Evolutionary conservation across 2,888 invertebrate species (phyloP), one percentile per base, ranked within the genome.

Genomic region (Loripinus fragilis): DNA sequence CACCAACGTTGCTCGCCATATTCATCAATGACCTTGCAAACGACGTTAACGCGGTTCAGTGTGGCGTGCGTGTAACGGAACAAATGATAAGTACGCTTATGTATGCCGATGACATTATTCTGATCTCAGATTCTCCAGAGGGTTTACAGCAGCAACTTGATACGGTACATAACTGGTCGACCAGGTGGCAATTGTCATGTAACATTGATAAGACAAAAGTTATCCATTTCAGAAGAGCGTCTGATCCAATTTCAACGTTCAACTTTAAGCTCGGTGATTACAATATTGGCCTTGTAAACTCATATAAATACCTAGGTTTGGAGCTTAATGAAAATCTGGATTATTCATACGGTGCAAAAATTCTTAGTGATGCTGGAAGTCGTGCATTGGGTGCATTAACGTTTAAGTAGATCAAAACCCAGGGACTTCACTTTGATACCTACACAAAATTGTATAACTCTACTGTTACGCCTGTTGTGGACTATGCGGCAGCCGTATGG

Each of bases 1-100:
- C 74, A 2, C 74, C 74, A 2, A 74, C 52, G 23, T 41, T 74
- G 17, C 68, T 74, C 30, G 68, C 68, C 1, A n/a, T 74, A 2
- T 74, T 74, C 23, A 68, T 74, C 7, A 41, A 74, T 33, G 67
- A 67, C 25, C 35, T 67, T 0, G 60, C 68, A 15, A 52, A 41
- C 23, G 68, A 68, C 23, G 41, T 68, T 5, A 74, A 68, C 42
- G 0, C 1, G 10, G 23, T 55, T 3, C 23, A 35, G 25, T 50
- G 66, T 52, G 55, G 52, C 23, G 42, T 73, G 2, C n/a, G 23
- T 65, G 35, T 65, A 7, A 10, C 5, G 23, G 41, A 65, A 12
- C 38, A 65, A 64, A 35, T 65, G 35, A 35, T 65, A 35, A 65
- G 65, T 17, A 15, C 35, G 23, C 65, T 65, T n/a, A 38, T 65